Evolutionary conservation across 2,888 invertebrate species (phyloP), one percentile per base, ranked within the genome.

Genomic region (Acrocyrtus sp.): DNA sequence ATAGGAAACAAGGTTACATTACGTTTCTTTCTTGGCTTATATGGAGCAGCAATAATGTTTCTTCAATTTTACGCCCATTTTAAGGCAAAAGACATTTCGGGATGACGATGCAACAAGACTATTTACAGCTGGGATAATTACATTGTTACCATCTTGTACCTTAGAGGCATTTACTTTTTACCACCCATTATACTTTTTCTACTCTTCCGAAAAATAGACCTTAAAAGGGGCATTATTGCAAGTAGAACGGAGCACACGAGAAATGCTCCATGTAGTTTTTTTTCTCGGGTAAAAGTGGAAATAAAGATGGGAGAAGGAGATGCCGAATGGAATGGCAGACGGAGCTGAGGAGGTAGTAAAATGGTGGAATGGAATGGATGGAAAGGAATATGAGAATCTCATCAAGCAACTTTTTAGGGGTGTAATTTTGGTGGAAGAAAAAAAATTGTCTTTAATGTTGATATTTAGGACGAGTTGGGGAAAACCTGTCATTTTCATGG

Each of bases 111-210:
- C 77, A 74, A 50, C 48, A 41, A 34, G 24, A 68, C 62, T 70
- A 50, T 70, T 70, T 75, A 67, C 72, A 67, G 41, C 53, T 34
- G 24, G 76, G 77, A 79, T 80, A 80, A 80, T 80, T 80, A 80
- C 80, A 78, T 79, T 79, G 80, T 80, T 79, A 79, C 77, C 78
- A 79, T 77, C 78, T 76, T 80, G 62, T 70, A 63, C 47, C 70
- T n/a, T 69, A 56, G 57, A 78, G 76, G 72, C 74, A 78, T 78
- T 78, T 79, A 70, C 58, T 57, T 57, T n/a, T n/a, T n/a, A n/a
- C n/a, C 63, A 45, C 26, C 62, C 50, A 63, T 70, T 57, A 70
- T 53, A 62, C 29, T 57, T 56, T 39, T 56, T 19, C 12, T 63
- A 48, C 45, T 50, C 45, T 57, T 57, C 29, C 24, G 48, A 50